Conservation (phyloP, 2,113 vertebrate genomes). For the Pampusana beccarii region DNA sequence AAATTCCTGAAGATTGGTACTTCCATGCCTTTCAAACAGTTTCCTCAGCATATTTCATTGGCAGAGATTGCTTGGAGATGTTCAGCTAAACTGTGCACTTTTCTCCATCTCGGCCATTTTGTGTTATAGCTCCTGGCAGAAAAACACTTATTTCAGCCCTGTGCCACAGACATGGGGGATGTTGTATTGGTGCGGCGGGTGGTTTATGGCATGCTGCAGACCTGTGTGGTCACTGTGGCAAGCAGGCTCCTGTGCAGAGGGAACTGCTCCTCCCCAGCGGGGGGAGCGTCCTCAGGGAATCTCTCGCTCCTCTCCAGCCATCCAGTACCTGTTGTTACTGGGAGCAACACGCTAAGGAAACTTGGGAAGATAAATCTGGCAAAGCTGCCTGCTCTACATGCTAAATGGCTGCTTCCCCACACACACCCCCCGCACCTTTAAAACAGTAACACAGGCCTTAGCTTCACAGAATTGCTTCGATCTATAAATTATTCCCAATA, state of each 20-base stretch:
- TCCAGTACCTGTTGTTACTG: neutral
- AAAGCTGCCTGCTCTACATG: neutral
- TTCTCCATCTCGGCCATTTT: neutral
- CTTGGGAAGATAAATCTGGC: neutral
- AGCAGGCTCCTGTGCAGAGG: neutral
- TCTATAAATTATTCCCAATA: neutral
- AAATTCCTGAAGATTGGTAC: neutral
- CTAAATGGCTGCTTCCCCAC: neutral
- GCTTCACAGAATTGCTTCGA: neutral
- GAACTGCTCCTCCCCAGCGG: neutral
- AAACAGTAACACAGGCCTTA: neutral
- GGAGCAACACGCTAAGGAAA: neutral
- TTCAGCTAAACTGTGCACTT: neutral
- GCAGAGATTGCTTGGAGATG: neutral
- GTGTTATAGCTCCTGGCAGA: neutral
- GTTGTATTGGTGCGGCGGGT: neutral
- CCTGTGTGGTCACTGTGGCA: fast-evolving
- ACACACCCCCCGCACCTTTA: too few relatives aligned
- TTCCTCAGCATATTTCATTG: neutral
- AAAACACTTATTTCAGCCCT: neutral
- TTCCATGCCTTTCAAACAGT: neutral
- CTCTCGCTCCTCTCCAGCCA: neutral
- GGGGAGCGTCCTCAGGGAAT: neutral
- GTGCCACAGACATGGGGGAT: fast-evolving
- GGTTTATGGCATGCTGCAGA: neutral